These are phyloP conservation scores for Xiphias gladius DNA, from an alignment of 2,113 vertebrate genomes.

Conservation along the genomic window DNA sequence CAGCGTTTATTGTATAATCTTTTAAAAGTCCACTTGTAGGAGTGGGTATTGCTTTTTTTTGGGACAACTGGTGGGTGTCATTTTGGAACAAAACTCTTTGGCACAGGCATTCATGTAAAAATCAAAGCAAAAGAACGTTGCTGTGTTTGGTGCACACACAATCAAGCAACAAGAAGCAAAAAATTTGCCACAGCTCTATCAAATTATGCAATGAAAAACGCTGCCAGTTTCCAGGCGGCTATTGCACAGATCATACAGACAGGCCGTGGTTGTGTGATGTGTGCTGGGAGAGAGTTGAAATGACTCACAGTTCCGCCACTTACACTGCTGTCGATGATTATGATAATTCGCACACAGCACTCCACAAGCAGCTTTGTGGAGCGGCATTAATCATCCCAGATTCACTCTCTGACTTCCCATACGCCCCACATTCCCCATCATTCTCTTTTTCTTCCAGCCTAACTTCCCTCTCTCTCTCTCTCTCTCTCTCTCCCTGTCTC, in stretches of 20 bases:
- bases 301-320: constrained; percentile 80
- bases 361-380: constrained; percentile 76
- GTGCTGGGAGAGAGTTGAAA: constrained; percentile 64
- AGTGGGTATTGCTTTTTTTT: constrained; percentile 62
- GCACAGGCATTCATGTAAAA: constrained; percentile 62
- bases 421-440: constrained; percentile 54
- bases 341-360: constrained; percentile 76
- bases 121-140: constrained; percentile 54
- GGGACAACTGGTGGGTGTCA: constrained; percentile 65
- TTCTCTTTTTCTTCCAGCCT: constrained; percentile 61
- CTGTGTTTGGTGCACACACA: constrained; percentile 46
- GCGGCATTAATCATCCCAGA: constrained; percentile 72
- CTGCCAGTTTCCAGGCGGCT: constrained; percentile 66
- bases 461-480: constrained; percentile 42
- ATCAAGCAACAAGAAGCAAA: constrained; percentile 47
- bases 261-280: constrained; percentile 63
- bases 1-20: constrained; percentile 35
- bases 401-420: constrained; percentile 73
- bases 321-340: constrained; percentile 78
- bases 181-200: constrained; percentile 58
- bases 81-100: constrained; percentile 67
- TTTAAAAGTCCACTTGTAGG: constrained; percentile 62
- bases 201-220: constrained; percentile 67
- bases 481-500: constrained; percentile 47
- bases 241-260: constrained; percentile 69